Base-by-base conservation (phyloP, 1,140 invertebrate species). In the Pomacea maculata region DNA sequence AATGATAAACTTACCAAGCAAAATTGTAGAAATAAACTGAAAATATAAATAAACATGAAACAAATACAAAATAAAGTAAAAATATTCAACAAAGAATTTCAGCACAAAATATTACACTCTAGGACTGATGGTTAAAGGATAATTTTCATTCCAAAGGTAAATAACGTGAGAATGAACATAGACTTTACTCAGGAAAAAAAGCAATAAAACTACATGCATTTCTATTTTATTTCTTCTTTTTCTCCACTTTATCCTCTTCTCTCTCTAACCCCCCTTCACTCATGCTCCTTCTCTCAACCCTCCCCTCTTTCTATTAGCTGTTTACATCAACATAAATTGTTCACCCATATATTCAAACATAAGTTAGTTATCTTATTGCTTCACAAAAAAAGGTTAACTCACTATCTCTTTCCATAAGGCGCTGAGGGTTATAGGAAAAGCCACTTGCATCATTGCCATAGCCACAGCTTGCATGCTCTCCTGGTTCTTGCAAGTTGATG, bases 331-430 rank as follows among this genome's bases (percentile, higher is more conserved):
- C 34, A 45, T 6, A 6, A 45, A 45, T 45, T 45, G 34, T 45
- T 45, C 34, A 45, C 34, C 34, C 34, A 45, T 45, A 45, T 2
- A 45, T 45, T 45, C 34, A 45, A 45, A 45, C 34, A 45, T 45
- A 45, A 45, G 34, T 45, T 45, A 45, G 34, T 45, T 45, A 25
- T 25, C 25, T 25, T 68, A 12, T 25, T 25, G 29, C 12, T 70
- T 25, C 12, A 63, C 34, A 10, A 73, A 70, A 52, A 75, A 29
- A 67, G 34, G 3, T 54, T 45, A 10, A 93, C 94, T 93, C 93
- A 97, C 96, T 95, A 85, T 94, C 93, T 86, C 95, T 95, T 85
- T 95, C 94, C 96, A 97, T 97, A 88, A 97, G 96, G 65, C 94
- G 88, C 82, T 93, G 93, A 0, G 96, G 95, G 84, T 95, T 93